phyloP scores from a whole-genome alignment of 2,888 invertebrate species.

The Nemurella pictetii region DNA sequence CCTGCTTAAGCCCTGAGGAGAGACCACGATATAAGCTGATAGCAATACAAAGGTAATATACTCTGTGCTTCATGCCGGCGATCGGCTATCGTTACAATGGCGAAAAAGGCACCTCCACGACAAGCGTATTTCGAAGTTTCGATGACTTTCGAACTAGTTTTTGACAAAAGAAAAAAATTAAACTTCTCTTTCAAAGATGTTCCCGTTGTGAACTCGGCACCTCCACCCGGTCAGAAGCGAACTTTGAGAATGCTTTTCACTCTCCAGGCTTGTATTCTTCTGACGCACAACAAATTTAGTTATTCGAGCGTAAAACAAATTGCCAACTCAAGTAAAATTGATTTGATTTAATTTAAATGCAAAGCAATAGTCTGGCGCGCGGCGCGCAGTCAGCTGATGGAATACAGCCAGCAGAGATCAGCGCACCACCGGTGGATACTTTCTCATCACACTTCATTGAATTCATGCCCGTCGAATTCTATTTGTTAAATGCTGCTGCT shows the following conservation, averaged over 20 bases:
- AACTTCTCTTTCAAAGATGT: not conserved
- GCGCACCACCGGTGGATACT: not conserved
- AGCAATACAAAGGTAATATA: slow-evolving; percentile 12
- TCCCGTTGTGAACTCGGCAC: not conserved
- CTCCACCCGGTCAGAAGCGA: not conserved
- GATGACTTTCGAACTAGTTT: not conserved
- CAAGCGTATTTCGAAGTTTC: not conserved
- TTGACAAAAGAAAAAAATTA: not conserved
- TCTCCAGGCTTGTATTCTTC: not conserved
- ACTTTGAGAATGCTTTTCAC: not conserved
- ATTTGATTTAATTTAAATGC: not conserved
- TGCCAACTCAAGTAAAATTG: not conserved
- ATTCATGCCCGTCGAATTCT: not conserved
- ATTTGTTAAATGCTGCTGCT: not conserved
- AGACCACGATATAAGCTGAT: slow-evolving; percentile 7
- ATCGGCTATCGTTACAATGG: not conserved
- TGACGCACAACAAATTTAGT: not conserved
- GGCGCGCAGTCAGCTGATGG: not conserved
- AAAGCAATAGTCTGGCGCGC: not conserved
- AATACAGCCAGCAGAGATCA: not conserved
- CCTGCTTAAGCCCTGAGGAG: not conserved
- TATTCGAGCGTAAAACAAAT: not conserved
- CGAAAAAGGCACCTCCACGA: not conserved
- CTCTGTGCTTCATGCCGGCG: not conserved
- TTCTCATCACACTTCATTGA: not conserved